Evolutionary conservation across 2,113 vertebrate species (phyloP), one percentile per base, ranked within the genome.

Genomic region (Heterotilapia buettikoferi): DNA sequence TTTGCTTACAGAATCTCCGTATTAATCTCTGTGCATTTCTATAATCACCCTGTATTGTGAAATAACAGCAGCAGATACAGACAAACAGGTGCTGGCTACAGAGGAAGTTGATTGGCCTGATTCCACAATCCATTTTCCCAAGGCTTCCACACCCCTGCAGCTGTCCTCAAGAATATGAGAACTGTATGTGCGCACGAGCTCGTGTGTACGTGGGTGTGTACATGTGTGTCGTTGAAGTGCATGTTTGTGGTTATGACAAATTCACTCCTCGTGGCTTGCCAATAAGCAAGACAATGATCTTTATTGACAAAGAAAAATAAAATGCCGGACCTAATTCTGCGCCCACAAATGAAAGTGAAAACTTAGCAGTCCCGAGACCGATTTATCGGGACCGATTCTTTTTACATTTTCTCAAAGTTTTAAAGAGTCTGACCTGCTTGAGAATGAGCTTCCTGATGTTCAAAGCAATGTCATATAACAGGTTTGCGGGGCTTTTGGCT

Each of bases 111-210:
- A 94, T 91, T 93, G 96, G 95, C 93, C 78, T 78, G 68, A 89
- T 90, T 95, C 95, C 94, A 95, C 87, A 79, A 94, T 95, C 91
- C 92, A 90, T 92, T 95, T 95, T 96, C 95, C 96, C 94, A 95
- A 95, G 95, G 52, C 91, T 92, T 94, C 91, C 92, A 93, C 94
- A 93, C 95, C 94, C 91, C 31, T 92, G 93, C 95, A 96, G 95
- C 95, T 96, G 96, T 96, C 93, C 90, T 89, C 87, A 40, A 84
- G 89, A 94, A 95, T 92, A 94, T 95, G 94, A 95, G 94, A 95
- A 95, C 84, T 84, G 90, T 80, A 21, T 79, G 90, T 83, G 86
- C 59, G 53, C 84, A 86, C 19, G 56, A 80, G 81, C 76, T 53
- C 80, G 71, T 80, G 86, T 54, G 81, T 56, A 45, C 76, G 40